Conservation (phyloP, 37 sponge, comb jelly and placozoan genomes). For the Halichondria panicea region DNA sequence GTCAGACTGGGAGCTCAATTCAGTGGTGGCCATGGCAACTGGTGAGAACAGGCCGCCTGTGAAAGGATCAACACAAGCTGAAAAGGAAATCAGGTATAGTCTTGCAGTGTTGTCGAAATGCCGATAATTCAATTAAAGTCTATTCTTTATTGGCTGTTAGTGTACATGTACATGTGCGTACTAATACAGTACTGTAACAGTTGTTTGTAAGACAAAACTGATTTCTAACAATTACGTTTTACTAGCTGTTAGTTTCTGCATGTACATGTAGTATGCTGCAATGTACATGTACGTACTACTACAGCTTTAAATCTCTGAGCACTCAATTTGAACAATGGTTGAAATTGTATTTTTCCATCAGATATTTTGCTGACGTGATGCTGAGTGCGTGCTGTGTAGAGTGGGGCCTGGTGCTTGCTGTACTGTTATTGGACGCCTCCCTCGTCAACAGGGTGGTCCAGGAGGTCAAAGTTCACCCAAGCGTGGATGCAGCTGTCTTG, state of each 20-base stretch:
- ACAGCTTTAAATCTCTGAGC: too few species aligned
- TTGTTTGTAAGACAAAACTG: too few species aligned
- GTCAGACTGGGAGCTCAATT: conserved; percentile 54
- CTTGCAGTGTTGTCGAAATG: too few species aligned
- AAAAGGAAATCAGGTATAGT: conserved; percentile 76
- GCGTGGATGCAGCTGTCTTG: conserved; percentile 3
- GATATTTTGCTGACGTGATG: conserved; percentile 64
- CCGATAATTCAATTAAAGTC: too few species aligned
- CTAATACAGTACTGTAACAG: too few species aligned
- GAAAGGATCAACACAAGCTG: conserved; percentile 46
- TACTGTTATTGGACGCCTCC: conserved; percentile 49
- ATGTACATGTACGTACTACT: too few species aligned
- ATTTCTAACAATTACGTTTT: too few species aligned
- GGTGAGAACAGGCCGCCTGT: not conserved
- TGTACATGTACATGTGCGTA: too few species aligned
- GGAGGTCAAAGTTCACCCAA: not conserved
- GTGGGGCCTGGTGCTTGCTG: conserved; percentile 52
- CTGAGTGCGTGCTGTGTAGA: conserved; percentile 54
- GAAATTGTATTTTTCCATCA: conserved; percentile 11
- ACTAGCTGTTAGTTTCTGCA: too few species aligned
- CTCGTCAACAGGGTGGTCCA: conserved; percentile 12
- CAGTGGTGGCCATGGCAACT: conserved; percentile 35
- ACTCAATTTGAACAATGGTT: too few species aligned
- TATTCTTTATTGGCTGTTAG: too few species aligned
- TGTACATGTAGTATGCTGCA: too few species aligned